Conservation (phyloP, 2,888 invertebrate genomes). For the Elegia similella region DNA sequence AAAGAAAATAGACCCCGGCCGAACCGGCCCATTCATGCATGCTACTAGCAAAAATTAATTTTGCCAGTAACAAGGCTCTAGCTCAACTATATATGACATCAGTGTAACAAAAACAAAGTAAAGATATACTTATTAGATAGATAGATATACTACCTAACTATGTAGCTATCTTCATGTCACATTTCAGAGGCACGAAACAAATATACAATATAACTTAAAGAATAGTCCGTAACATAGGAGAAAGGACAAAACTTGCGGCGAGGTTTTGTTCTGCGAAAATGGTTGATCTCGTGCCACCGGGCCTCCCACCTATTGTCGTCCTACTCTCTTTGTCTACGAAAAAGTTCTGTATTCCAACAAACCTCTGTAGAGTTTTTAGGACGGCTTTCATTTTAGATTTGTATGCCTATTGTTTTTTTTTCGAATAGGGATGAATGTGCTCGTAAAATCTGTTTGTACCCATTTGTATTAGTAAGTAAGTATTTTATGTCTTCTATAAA, state of each 20-base stretch:
- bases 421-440: neutral
- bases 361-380: slow-evolving; percentile 32
- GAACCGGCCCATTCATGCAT: no score
- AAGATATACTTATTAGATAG: no score
- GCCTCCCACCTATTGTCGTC: slow-evolving; percentile 42
- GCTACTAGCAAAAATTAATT: no score
- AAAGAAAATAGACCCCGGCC: no score
- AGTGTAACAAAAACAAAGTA: no score
- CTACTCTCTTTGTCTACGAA: slow-evolving; percentile 44
- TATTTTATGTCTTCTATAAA: no score
- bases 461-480: no score
- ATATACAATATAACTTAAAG: slow-evolving; percentile 14
- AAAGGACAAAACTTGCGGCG: slow-evolving; percentile 41
- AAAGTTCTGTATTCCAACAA: slow-evolving; percentile 34
- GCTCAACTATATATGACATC: no score
- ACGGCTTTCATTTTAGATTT: slow-evolving; percentile 33
- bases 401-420: slow-evolving; percentile 15
- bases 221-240: slow-evolving; percentile 24
- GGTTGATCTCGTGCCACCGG: slow-evolving; percentile 48
- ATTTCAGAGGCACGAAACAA: slow-evolving; percentile 7
- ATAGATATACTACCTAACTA: no score
- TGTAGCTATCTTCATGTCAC: neutral
- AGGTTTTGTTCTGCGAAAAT: slow-evolving; percentile 54
- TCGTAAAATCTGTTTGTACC: neutral
- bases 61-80: no score